Conservation (phyloP, 2,888 invertebrate species). For the Papilio demoleus region DNA sequence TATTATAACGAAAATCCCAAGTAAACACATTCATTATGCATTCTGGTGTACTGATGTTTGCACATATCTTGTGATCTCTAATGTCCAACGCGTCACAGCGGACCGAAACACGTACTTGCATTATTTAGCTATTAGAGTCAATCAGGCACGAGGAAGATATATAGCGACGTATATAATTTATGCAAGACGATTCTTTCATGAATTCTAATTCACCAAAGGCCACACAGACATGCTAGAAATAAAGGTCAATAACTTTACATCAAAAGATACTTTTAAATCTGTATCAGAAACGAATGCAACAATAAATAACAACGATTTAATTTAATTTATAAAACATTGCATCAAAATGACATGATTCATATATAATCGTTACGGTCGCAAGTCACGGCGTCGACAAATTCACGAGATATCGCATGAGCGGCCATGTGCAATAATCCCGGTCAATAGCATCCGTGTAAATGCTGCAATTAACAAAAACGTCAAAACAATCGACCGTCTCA, state of each 20-base stretch:
- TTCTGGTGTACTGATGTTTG: conserved; percentile 4
- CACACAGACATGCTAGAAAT: background rate
- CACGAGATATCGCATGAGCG: conserved; percentile 22
- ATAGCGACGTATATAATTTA: conserved; percentile 26
- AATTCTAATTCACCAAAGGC: background rate
- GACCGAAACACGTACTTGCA: conserved; percentile 10
- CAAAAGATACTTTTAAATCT: too few relatives aligned
- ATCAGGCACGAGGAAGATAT: conserved; percentile 29
- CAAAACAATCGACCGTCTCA: conserved; percentile 10
- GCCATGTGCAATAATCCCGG: conserved; percentile 13
- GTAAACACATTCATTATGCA: conserved; percentile 25
- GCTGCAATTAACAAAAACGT: conserved; percentile 33
- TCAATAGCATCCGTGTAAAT: conserved; percentile 19
- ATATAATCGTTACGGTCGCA: conserved; percentile 23
- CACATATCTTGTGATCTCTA: conserved; percentile 4
- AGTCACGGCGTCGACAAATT: conserved; percentile 26
- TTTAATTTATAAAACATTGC: conserved; percentile 14
- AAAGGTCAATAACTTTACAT: background rate
- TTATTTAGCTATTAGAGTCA: conserved; percentile 36
- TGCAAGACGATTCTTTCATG: conserved; percentile 4
- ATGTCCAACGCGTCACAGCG: conserved; percentile 4
- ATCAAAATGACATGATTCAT: conserved; percentile 21
- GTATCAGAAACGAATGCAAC: conserved; percentile 9
- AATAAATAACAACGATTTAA: background rate
- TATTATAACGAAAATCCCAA: conserved; percentile 33